These are phyloP conservation scores for Morelia viridis DNA, from an alignment of 2,797 vertebrate genomes.

Conservation along the genomic window DNA sequence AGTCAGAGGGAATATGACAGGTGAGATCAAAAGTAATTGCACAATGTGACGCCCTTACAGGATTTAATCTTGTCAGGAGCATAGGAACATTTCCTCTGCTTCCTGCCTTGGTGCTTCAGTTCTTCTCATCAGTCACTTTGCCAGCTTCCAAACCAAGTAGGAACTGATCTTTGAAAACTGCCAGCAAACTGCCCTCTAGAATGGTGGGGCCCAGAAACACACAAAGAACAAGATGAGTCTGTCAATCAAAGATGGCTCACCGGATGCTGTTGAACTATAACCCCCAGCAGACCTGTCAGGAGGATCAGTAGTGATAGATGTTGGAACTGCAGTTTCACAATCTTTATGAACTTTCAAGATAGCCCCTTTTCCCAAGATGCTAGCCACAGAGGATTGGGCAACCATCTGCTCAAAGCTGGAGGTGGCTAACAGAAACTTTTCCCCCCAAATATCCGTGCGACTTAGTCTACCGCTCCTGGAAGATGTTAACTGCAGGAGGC, in stretches of 20 bases:
- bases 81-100: not conserved
- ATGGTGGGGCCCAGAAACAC: too few species aligned
- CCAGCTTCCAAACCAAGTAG: not conserved
- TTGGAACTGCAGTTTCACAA: not conserved
- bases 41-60: not conserved
- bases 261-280: not conserved
- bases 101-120: not conserved
- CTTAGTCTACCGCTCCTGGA: too few species aligned
- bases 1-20: constrained; percentile 4
- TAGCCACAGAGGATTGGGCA: not conserved
- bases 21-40: constrained; percentile 3
- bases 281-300: not conserved
- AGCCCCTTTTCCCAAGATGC: not conserved
- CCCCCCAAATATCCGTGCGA: too few species aligned
- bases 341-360: not conserved
- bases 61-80: not conserved
- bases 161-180: not conserved
- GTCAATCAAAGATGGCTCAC: not conserved
- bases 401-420: too few species aligned
- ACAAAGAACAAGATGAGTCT: not conserved
- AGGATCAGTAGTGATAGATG: not conserved
- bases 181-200: not conserved
- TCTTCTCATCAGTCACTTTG: not conserved
- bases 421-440: too few species aligned
- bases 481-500: not conserved